phyloP scores from a whole-genome alignment of 1,140 invertebrate genomes.

The Caenorhabditis elegans region WBcel235 BX284602.5:8521501-8522000 shows the following conservation, averaged over 20 bases:
- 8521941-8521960: slow-evolving; percentile 65
- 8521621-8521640: slow-evolving; percentile 65
- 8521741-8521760: slow-evolving; percentile 44
- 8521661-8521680: slow-evolving; percentile 47
- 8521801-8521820: slow-evolving; percentile 72
- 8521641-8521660: slow-evolving; percentile 56
- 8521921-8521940: slow-evolving; percentile 61
- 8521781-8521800: slow-evolving; percentile 74
- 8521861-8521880: slow-evolving; percentile 51
- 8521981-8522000: slow-evolving; percentile 59
- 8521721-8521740: slow-evolving; percentile 49
- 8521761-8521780: slow-evolving; percentile 51
- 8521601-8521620: slow-evolving; percentile 54
- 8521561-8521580: too few relatives aligned
- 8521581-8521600: slow-evolving; percentile 42
- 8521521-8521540: slow-evolving; percentile 42
- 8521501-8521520: slow-evolving; percentile 45
- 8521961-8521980: slow-evolving; percentile 53
- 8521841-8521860: slow-evolving; percentile 52
- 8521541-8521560: too few relatives aligned
- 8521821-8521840: slow-evolving; percentile 62
- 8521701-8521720: too few relatives aligned
- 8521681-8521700: too few relatives aligned
- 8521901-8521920: slow-evolving; percentile 36
- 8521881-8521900: slow-evolving; percentile 48